Conservation (phyloP, 2,797 vertebrate genomes). For the Oryzias sinensis region DNA sequence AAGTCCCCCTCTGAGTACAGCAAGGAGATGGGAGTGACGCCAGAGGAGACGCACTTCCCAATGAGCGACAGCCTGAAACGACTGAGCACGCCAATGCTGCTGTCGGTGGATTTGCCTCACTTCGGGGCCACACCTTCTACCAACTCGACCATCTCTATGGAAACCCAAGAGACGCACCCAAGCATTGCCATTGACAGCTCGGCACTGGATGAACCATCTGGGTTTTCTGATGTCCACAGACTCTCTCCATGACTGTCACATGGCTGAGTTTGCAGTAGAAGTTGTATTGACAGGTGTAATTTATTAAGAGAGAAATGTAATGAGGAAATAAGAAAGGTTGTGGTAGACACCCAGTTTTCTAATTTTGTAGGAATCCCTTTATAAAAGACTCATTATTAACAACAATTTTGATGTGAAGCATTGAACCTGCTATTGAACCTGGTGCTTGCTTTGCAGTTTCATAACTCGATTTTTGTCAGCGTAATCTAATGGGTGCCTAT, state of each 20-base stretch:
- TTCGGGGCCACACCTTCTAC: constrained; percentile 60
- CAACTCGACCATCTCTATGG: constrained; percentile 70
- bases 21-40: constrained; percentile 87
- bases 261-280: too few relatives aligned
- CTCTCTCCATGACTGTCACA: constrained; percentile 63
- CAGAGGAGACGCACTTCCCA: constrained; percentile 84
- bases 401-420: constrained; percentile 50
- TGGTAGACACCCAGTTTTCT: not conserved
- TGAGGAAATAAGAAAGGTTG: constrained; percentile 4
- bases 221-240: constrained; percentile 76
- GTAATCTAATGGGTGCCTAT: constrained; percentile 85
- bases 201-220: constrained; percentile 69
- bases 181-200: constrained; percentile 73
- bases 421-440: constrained; percentile 42
- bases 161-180: constrained; percentile 82
- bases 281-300: not conserved
- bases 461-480: constrained; percentile 81
- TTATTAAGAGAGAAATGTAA: not conserved
- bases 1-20: constrained; percentile 91
- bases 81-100: constrained; percentile 80
- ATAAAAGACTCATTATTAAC: constrained; percentile 36
- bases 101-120: constrained; percentile 82
- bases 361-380: constrained; percentile 67
- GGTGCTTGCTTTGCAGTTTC: constrained; percentile 86
- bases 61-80: constrained; percentile 79